Evolutionary conservation across 2,888 invertebrate genomes (phyloP).

Genomic region (Heteromurus nitidus): DNA sequence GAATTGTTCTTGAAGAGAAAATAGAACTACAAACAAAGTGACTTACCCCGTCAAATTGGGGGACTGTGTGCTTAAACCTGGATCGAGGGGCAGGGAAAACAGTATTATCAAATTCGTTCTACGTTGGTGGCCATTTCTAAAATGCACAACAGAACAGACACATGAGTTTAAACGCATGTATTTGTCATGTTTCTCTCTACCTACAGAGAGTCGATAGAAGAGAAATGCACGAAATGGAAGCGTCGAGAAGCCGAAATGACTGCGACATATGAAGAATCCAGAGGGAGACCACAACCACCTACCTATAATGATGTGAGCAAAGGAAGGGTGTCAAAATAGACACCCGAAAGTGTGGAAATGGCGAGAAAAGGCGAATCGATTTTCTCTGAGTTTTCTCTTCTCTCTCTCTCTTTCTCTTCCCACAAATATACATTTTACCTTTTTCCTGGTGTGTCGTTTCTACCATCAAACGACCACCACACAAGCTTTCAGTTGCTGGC

Average conservation of each 20-base stretch:
- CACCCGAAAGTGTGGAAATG: conserved; percentile 72
- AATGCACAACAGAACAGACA: conserved; percentile 8
- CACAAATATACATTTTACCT: background rate
- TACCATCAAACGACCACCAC: background rate
- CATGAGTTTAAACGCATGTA: background rate
- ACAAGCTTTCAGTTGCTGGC: conserved; percentile 24
- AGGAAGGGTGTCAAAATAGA: conserved; percentile 71
- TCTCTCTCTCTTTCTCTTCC: conserved; percentile 26
- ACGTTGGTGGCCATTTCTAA: conserved; percentile 52
- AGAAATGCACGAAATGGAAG: background rate
- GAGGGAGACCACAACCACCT: conserved; percentile 6
- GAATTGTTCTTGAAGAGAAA: too few relatives aligned
- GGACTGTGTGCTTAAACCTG: too few relatives aligned
- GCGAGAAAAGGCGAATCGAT: conserved; percentile 72
- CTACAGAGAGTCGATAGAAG: conserved; percentile 1
- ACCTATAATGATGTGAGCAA: conserved; percentile 45
- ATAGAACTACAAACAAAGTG: too few relatives aligned
- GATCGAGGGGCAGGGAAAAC: too few relatives aligned
- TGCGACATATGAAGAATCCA: conserved; percentile 9
- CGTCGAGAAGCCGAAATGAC: conserved; percentile 46
- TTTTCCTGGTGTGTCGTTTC: background rate
- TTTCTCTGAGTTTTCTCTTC: conserved; percentile 66
- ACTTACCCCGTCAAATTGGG: too few relatives aligned
- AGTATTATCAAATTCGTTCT: too few relatives aligned
- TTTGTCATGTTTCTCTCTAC: conserved; percentile 1